These are phyloP conservation scores for Microhierax caerulescens DNA, from an alignment of 2,797 vertebrate species.

Conservation along the genomic window DNA sequence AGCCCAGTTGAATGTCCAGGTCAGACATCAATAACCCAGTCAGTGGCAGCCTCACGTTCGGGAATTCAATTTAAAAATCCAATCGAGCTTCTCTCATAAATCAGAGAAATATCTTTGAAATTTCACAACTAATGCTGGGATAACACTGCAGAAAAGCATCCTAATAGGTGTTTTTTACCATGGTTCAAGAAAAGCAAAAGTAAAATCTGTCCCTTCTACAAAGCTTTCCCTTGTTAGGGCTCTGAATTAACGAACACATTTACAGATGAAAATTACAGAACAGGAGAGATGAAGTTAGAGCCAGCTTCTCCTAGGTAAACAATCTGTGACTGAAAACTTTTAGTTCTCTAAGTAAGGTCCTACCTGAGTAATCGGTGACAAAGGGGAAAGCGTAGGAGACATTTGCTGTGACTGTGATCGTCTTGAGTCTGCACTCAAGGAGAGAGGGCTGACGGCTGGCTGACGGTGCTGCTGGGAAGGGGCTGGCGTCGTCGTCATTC, in stretches of 20 bases:
- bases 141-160: not conserved
- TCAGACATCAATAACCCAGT: not conserved
- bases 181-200: not conserved
- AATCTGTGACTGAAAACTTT: fast-evolving
- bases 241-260: not conserved
- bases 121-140: not conserved
- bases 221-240: not conserved
- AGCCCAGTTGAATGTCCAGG: not conserved
- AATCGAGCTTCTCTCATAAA: fast-evolving
- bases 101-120: not conserved
- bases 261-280: not conserved
- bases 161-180: not conserved
- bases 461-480: conserved; percentile 83
- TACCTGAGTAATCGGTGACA: conserved; percentile 90
- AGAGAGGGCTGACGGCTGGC: conserved; percentile 82
- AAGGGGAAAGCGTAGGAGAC: conserved; percentile 88
- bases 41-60: not conserved
- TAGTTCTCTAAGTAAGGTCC: not conserved
- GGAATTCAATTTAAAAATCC: not conserved
- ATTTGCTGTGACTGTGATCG: conserved; percentile 84
- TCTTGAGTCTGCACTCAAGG: conserved; percentile 85
- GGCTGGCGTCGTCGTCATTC: conserved; percentile 82
- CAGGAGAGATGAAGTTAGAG: not conserved
- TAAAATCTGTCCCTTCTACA: not conserved
- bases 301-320: not conserved